Evolutionary conservation across 2,888 invertebrate species (phyloP).

Genomic region (Agriopis leucophaearia): DNA sequence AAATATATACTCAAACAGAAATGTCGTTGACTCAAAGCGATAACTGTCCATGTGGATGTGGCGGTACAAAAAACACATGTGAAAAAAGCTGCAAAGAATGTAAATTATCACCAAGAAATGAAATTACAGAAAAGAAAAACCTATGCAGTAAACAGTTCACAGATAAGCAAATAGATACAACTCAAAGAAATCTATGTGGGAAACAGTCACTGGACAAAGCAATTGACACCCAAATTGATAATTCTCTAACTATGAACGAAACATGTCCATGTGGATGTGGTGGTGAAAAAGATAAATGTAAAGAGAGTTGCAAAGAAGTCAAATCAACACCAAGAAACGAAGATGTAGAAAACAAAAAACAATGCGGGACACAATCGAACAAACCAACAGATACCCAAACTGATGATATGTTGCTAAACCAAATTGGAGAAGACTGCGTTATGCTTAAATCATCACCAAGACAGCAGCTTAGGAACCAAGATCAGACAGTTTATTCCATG

Average conservation of each 20-base stretch:
- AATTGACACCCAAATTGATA: not conserved
- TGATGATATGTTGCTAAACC: constrained; percentile 3
- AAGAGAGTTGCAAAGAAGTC: constrained; percentile 10
- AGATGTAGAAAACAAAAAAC: not conserved
- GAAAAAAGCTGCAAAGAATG: constrained; percentile 8
- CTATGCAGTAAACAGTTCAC: not conserved
- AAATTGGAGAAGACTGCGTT: constrained; percentile 8
- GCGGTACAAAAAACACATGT: not conserved
- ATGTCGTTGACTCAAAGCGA: not conserved
- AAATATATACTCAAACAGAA: constrained; percentile 4
- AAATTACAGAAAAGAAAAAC: too few species aligned
- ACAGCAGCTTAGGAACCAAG: not conserved
- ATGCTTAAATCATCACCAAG: constrained; percentile 9
- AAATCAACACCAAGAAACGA: not conserved
- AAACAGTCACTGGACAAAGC: not conserved
- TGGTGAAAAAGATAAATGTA: constrained; percentile 1
- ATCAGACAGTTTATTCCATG: not conserved
- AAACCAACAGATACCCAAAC: constrained; percentile 12
- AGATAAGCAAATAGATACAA: constrained; percentile 3
- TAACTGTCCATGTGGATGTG: constrained; percentile 17
- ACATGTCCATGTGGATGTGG: constrained; percentile 17
- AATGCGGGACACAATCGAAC: constrained; percentile 1
- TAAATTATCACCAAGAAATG: not conserved
- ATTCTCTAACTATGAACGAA: not conserved
- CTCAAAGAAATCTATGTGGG: not conserved